These are phyloP conservation scores for Actenoides lindsayi DNA, from an alignment of 2,113 vertebrate genomes.

Conservation along the genomic window DNA sequence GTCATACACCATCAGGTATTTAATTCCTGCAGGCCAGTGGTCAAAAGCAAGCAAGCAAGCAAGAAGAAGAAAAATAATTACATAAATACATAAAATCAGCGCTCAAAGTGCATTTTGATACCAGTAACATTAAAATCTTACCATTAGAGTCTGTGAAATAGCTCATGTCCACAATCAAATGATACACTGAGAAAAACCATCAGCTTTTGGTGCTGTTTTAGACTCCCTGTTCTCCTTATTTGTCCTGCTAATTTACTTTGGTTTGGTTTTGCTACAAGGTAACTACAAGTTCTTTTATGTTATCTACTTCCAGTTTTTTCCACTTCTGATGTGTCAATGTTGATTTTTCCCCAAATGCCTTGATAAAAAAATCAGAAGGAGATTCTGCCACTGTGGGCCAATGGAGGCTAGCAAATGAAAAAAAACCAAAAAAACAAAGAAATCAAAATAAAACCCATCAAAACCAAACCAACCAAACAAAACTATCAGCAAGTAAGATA, in stretches of 20 bases:
- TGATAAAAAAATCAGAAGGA: not conserved
- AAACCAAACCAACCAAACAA: not conserved
- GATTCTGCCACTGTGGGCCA: not conserved
- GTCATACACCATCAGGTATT: slow-evolving; percentile 28
- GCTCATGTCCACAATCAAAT: not conserved
- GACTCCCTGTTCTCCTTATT: not conserved
- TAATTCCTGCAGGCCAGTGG: not conserved
- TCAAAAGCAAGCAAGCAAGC: not conserved
- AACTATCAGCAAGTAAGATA: not conserved
- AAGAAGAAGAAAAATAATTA: no score
- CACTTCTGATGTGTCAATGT: not conserved
- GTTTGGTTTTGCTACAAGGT: not conserved
- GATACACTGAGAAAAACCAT: not conserved
- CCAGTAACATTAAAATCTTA: not conserved
- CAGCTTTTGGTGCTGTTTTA: not conserved
- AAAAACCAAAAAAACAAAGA: not conserved
- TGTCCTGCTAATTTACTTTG: not conserved
- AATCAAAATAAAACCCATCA: no score
- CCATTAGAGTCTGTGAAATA: not conserved
- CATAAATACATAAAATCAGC: not conserved
- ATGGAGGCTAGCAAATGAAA: not conserved
- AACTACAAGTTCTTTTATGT: not conserved
- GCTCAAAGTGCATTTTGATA: not conserved
- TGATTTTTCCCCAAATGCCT: not conserved
- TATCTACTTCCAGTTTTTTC: not conserved